phyloP scores from a whole-genome alignment of 2,113 vertebrate species.

The Ceyx cyanopectus region DNA sequence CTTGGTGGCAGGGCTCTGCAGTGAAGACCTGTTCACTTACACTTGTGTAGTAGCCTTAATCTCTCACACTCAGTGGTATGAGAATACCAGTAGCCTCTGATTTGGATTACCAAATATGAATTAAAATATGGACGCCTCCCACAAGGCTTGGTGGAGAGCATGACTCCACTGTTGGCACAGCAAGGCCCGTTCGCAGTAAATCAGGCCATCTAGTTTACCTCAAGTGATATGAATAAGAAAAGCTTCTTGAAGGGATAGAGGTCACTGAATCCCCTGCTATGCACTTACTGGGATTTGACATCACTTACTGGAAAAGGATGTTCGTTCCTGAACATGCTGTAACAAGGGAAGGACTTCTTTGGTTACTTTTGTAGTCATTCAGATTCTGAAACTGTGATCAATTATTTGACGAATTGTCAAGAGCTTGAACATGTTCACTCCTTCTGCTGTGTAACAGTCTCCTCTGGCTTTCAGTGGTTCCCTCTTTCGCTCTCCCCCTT shows the following conservation, averaged over 20 bases:
- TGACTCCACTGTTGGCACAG: background rate
- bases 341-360: conserved; percentile 70
- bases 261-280: conserved; percentile 75
- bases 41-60: conserved; percentile 59
- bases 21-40: background rate
- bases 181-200: conserved; percentile 44
- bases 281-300: conserved; percentile 74
- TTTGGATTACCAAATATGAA: background rate
- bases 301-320: conserved; percentile 69
- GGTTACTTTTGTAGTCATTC: conserved; percentile 62
- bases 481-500: background rate
- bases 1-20: background rate
- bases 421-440: conserved; percentile 65
- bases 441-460: conserved; percentile 45
- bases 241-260: conserved; percentile 63
- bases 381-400: conserved; percentile 82
- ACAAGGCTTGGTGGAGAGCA: background rate
- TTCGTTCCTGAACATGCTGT: conserved; percentile 60
- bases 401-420: conserved; percentile 67
- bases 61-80: background rate
- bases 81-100: conserved; percentile 13
- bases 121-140: background rate
- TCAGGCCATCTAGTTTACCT: conserved; percentile 73
- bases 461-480: conserved; percentile 18
- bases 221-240: conserved; percentile 68